A percentile compares a stretch with the other conserved stretches of the same genome.
phyloP scores from a whole-genome alignment of 2,113 vertebrate genomes.

The Ursus arctos region DNA sequence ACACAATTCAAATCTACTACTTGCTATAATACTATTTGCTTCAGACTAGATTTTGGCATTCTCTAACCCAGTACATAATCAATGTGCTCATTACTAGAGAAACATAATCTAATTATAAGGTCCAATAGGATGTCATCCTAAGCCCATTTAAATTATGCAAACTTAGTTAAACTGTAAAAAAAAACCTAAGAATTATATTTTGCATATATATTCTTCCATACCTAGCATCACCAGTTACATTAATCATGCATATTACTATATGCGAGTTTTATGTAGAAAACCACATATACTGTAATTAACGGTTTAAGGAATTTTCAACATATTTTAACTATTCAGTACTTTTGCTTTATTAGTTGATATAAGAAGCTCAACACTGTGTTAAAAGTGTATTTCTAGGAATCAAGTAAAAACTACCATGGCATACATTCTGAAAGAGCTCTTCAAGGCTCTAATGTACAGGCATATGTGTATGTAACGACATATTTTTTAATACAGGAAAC shows the following conservation, averaged over 20 bases:
- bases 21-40: neutral
- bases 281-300: neutral
- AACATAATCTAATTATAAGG: neutral
- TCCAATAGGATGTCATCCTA: neutral
- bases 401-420: conserved; percentile 11
- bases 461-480: neutral
- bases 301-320: conserved; percentile 16
- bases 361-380: conserved; percentile 7
- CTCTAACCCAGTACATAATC: neutral
- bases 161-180: conserved; percentile 10
- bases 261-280: neutral
- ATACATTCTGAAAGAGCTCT: neutral
- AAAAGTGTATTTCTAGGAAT: neutral
- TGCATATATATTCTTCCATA: neutral
- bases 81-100: neutral
- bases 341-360: conserved; percentile 46
- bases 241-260: neutral
- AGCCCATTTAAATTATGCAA: neutral
- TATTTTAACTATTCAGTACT: neutral
- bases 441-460: neutral
- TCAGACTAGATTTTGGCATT: neutral
- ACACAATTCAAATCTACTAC: neutral
- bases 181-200: conserved; percentile 22
- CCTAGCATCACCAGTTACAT: neutral
- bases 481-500: neutral